phyloP scores from a whole-genome alignment of 1,140 invertebrate species.

The Gonatopus flavifemur region DNA sequence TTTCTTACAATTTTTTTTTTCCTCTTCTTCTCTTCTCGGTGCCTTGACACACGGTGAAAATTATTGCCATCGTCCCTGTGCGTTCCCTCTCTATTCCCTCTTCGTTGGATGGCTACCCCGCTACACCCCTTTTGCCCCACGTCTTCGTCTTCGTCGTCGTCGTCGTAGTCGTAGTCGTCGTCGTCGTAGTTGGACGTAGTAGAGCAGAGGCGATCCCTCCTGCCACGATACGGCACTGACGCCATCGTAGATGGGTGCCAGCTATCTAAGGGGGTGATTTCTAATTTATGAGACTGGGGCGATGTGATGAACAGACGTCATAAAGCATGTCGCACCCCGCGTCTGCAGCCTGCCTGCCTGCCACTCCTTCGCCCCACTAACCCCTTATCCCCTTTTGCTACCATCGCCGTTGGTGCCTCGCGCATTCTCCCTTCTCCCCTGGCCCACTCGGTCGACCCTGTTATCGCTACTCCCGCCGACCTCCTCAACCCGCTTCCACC shows the following conservation, averaged over 20 bases:
- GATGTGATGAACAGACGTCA: conserved; percentile 60
- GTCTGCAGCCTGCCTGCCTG: conserved; percentile 45
- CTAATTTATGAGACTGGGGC: conserved; percentile 59
- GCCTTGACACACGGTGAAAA: conserved; percentile 34
- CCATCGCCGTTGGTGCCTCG: too few relatives aligned
- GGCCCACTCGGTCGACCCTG: conserved; percentile 34
- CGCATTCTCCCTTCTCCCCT: conserved; percentile 14
- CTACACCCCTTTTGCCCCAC: conserved; percentile 1
- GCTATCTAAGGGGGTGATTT: conserved; percentile 57
- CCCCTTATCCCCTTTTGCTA: conserved; percentile 13
- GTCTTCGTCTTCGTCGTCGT: background rate
- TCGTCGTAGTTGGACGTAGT: conserved; percentile 21
- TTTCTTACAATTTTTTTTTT: conserved; percentile 6
- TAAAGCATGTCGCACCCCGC: conserved; percentile 57
- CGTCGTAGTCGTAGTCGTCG: too few relatives aligned
- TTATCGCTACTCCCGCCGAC: conserved; percentile 29
- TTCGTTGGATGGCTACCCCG: too few relatives aligned
- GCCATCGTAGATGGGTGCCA: conserved; percentile 39
- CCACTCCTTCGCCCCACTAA: conserved; percentile 29
- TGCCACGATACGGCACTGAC: conserved; percentile 38
- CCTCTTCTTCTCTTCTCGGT: conserved; percentile 18
- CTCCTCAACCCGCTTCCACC: conserved; percentile 23
- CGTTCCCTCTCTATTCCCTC: conserved; percentile 13
- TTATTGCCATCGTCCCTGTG: conserved; percentile 37
- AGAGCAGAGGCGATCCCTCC: conserved; percentile 28